Evolutionary conservation across 1,140 invertebrate species (phyloP), one percentile per base, ranked within the genome.

Genomic region (Drepana arcuata): DNA sequence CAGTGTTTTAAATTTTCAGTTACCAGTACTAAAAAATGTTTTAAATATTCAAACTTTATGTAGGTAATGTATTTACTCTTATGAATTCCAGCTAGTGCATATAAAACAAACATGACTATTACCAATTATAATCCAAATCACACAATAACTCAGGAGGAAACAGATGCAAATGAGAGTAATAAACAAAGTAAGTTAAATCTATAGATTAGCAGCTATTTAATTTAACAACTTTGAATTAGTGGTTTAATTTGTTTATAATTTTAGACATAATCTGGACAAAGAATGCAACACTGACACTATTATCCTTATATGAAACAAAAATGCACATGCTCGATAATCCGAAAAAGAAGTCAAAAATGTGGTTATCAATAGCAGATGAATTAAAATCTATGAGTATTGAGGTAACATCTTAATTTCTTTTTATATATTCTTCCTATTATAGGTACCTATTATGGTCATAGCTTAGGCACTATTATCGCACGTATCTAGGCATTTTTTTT

Each of bases 331-430:
- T 69, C 27, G 69, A 73, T 38, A 69, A 73, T 52, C 69, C 66
- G 28, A 73, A 73, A 48, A 73, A 68, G 52, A 73, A 73, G 62
- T 68, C 69, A 5, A 69, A 73, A 44, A 70, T 73, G 66, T 73
- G 69, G 69, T 43, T 49, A 21, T 63, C 66, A 46, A 73, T 73
- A 41, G 66, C 69, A 24, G 69, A 70, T 44, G 69, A 70, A 50
- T 52, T 73, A 13, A 70, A 67, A 49, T 45, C 59, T n/a, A 45
- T 69, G 12, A 57, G 58, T 43, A 53, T 73, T 28, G 69, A 73
- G 66, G 69, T 73, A 48, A 28, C 25, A 14, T 26, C 16, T 29
- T 26, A 13, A 15, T 35, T 25, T 25, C 13, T 28, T 16, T 13
- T 1, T 28, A 7, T 11, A 29, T 31, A 16, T 35, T 33, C 14